A percentile compares a stretch with the other conserved stretches of the same genome.
Conservation (phyloP, 2,113 vertebrate genomes). For the Antechinus stuartii region DNA sequence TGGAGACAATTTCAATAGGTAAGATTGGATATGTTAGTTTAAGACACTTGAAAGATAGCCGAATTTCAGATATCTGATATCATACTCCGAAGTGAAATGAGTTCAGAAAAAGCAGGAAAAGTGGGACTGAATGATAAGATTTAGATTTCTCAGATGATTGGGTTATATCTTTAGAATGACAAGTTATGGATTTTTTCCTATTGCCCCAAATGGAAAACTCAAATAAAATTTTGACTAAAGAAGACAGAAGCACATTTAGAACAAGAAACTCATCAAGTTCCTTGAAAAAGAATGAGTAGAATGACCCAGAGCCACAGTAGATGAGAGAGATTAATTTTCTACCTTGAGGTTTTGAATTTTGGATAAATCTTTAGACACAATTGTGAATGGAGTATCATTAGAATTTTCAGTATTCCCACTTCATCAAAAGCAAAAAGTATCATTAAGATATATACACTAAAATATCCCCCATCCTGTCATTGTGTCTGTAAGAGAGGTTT, state of each 20-base stretch:
- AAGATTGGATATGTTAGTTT: not conserved
- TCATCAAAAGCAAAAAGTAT: not conserved
- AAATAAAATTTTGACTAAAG: slow-evolving; percentile 20
- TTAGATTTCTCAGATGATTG: not conserved
- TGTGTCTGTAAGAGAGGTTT: not conserved
- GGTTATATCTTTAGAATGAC: not conserved
- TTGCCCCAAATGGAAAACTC: not conserved
- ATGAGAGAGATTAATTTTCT: slow-evolving; percentile 20
- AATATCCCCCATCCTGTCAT: not conserved
- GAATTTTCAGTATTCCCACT: not conserved
- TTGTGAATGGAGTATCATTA: not conserved
- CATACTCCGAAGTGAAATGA: not conserved
- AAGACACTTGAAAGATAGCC: not conserved
- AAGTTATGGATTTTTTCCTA: not conserved
- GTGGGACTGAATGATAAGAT: not conserved
- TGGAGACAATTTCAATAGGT: not conserved
- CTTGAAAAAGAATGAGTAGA: slow-evolving; percentile 34
- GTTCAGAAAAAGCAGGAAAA: not conserved
- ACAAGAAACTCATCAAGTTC: slow-evolving; percentile 25
- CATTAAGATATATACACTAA: not conserved
- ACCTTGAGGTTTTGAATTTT: not conserved
- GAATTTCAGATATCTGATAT: slow-evolving; percentile 24
- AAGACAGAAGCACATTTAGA: slow-evolving; percentile 1
- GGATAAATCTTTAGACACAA: slow-evolving; percentile 16
- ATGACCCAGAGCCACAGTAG: fast-evolving